phyloP scores from a whole-genome alignment of 2,113 vertebrate genomes.

The Ammodytes dubius region DNA sequence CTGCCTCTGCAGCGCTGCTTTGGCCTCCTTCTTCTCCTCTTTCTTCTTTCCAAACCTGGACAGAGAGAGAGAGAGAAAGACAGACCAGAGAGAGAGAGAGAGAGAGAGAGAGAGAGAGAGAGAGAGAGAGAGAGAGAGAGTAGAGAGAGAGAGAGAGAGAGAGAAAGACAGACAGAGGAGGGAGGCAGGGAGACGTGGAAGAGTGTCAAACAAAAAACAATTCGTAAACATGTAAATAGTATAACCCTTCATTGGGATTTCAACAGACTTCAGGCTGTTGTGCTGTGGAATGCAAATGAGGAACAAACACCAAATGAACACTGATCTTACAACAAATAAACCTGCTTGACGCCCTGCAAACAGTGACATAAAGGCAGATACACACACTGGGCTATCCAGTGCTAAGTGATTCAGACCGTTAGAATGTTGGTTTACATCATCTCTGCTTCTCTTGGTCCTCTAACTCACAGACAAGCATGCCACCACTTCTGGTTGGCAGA shows the following conservation, averaged over 20 bases:
- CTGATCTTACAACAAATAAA: neutral
- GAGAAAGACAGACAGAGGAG: too few relatives aligned
- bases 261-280: neutral
- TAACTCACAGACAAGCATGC: slow-evolving; percentile 9
- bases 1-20: slow-evolving; percentile 81
- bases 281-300: neutral
- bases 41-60: slow-evolving; percentile 96
- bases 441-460: slow-evolving; percentile 29
- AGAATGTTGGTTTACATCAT: slow-evolving; percentile 41
- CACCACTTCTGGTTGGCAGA: neutral
- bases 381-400: slow-evolving; percentile 16
- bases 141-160: too few relatives aligned
- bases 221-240: neutral
- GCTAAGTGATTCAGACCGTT: slow-evolving; percentile 24
- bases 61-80: slow-evolving; percentile 46
- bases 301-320: neutral
- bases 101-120: neutral
- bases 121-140: neutral
- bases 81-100: neutral
- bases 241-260: neutral
- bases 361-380: neutral
- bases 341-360: neutral
- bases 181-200: too few relatives aligned
- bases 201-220: too few relatives aligned
- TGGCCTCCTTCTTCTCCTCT: slow-evolving; percentile 93